Percentiles rank a stretch among this genome's conserved stretches.
Conservation (phyloP, 1,140 invertebrate genomes). For the Microplitis mediator region DNA sequence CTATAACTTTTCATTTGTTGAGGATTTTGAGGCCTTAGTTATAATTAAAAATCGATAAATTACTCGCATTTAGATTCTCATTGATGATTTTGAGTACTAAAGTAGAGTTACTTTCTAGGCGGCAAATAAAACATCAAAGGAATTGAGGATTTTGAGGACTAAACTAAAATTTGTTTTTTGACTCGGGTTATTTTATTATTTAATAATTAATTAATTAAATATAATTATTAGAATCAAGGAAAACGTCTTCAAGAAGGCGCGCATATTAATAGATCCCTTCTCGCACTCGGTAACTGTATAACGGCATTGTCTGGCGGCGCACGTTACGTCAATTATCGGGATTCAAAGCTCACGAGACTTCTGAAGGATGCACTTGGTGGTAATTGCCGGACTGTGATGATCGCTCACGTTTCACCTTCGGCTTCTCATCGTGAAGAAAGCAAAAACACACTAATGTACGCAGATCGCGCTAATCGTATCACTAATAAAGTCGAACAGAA, state of each 20-base stretch:
- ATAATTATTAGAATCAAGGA: slow-evolving; percentile 74
- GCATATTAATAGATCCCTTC: slow-evolving; percentile 90
- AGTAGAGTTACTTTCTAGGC: too few relatives aligned
- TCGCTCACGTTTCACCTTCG: slow-evolving; percentile 91
- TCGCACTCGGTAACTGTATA: slow-evolving; percentile 94
- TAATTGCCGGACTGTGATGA: slow-evolving; percentile 92
- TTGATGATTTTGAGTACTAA: too few relatives aligned
- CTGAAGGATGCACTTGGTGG: slow-evolving; percentile 88
- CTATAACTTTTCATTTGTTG: too few relatives aligned
- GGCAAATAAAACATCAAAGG: too few relatives aligned
- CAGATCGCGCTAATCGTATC: slow-evolving; percentile 90
- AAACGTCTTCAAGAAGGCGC: slow-evolving; percentile 92
- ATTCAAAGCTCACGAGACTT: slow-evolving; percentile 89
- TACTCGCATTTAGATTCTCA: too few relatives aligned
- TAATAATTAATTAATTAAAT: neutral
- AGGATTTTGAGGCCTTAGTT: too few relatives aligned
- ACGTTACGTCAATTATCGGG: slow-evolving; percentile 92
- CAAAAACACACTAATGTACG: slow-evolving; percentile 89
- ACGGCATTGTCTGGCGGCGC: slow-evolving; percentile 87
- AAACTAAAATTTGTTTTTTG: too few relatives aligned
- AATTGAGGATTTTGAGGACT: too few relatives aligned
- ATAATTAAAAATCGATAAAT: too few relatives aligned
- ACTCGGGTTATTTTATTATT: too few relatives aligned
- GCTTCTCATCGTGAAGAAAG: slow-evolving; percentile 79
- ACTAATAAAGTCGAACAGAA: slow-evolving; percentile 79